Conservation (phyloP, 2,113 vertebrate species). For the Antigone vipio region DNA sequence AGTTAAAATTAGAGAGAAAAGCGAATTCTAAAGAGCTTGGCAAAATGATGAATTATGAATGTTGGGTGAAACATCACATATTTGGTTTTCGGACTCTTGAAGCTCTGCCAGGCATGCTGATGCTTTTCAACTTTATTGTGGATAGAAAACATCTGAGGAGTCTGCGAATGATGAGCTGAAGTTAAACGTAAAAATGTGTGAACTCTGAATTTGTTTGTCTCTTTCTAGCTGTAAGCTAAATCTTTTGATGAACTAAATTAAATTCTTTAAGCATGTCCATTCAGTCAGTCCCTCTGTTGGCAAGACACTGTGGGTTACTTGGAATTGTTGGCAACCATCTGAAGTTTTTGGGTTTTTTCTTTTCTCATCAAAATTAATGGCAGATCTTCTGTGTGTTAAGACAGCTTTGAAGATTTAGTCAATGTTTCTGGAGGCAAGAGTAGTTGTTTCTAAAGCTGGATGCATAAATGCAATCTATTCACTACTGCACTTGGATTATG, state of each 20-base stretch:
- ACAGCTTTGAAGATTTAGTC: slow-evolving; percentile 34
- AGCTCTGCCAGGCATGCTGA: not conserved
- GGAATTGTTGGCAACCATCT: not conserved
- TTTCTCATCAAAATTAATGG: slow-evolving; percentile 38
- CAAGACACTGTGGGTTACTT: not conserved
- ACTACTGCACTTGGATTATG: not conserved
- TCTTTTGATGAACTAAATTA: slow-evolving; percentile 7
- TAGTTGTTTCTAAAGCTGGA: slow-evolving; percentile 5
- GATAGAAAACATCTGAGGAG: not conserved
- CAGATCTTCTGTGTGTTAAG: slow-evolving; percentile 8
- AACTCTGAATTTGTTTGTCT: slow-evolving; percentile 1
- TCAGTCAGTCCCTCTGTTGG: slow-evolving; percentile 14
- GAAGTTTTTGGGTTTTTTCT: not conserved
- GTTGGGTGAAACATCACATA: not conserved
- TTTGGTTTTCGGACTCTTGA: not conserved
- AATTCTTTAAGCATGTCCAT: slow-evolving; percentile 7
- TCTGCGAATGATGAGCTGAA: not conserved
- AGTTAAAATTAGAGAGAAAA: not conserved
- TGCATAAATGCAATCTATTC: not conserved
- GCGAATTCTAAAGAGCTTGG: not conserved
- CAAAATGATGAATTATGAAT: not conserved
- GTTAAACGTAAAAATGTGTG: not conserved
- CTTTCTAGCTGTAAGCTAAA: slow-evolving; percentile 14
- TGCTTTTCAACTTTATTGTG: not conserved
- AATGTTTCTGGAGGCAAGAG: not conserved